These are phyloP conservation scores for Arothron firmamentum DNA, from an alignment of 2,113 vertebrate genomes.

Conservation along the genomic window DNA sequence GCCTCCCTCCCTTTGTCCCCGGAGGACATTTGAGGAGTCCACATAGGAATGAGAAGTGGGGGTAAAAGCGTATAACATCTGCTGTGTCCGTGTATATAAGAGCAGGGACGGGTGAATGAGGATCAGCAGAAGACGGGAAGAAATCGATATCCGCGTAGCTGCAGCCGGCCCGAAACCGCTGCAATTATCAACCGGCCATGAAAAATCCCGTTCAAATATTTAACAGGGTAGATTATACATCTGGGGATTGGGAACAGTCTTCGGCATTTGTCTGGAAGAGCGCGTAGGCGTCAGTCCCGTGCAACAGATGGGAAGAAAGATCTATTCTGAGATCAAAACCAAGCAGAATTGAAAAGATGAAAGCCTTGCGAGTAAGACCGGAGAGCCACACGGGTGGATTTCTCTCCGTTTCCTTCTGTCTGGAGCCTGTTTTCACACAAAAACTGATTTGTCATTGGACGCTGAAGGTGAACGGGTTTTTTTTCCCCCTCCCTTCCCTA, in stretches of 20 bases:
- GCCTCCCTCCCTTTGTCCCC: conserved; percentile 5
- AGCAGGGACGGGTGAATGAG: conserved; percentile 18
- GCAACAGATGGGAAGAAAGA: conserved; percentile 9
- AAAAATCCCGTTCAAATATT: conserved; percentile 28
- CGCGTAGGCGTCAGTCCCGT: not conserved
- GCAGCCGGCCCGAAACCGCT: conserved; percentile 1
- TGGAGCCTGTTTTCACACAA: conserved; percentile 1
- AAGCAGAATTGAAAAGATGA: conserved; percentile 18
- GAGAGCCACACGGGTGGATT: not conserved
- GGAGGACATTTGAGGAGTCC: conserved; percentile 17
- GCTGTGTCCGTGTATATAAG: not conserved
- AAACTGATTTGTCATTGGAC: conserved; percentile 54
- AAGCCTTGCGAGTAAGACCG: conserved; percentile 11
- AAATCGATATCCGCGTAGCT: conserved; percentile 38
- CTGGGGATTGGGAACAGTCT: conserved; percentile 7
- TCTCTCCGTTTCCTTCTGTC: conserved; percentile 10
- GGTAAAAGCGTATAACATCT: not conserved
- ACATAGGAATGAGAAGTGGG: not conserved
- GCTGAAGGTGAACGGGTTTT: conserved; percentile 57
- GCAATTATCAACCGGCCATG: conserved; percentile 23
- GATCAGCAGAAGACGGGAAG: conserved; percentile 12
- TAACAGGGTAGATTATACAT: conserved; percentile 6
- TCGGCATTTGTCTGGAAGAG: conserved; percentile 5
- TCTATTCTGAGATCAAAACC: conserved; percentile 21
- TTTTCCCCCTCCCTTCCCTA: conserved; percentile 14